Conservation (phyloP, 2,797 vertebrate genomes). For the Chloroceryle inda region DNA sequence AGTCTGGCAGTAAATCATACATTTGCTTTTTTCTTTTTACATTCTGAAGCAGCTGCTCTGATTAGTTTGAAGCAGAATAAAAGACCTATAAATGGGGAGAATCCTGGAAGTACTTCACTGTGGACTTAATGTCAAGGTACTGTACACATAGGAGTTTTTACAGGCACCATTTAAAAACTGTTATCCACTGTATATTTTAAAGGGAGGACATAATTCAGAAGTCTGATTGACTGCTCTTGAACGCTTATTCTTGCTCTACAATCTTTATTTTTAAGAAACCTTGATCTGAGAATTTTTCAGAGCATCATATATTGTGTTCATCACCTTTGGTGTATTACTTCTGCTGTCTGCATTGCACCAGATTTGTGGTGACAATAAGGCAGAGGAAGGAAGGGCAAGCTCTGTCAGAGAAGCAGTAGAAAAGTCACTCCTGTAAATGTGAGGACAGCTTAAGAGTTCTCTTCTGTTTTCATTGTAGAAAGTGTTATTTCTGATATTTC, state of each 20-base stretch:
- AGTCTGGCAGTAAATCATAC: constrained; percentile 33
- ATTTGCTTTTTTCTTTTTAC: not conserved
- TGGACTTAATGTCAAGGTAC: constrained; percentile 68
- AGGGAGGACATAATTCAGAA: constrained; percentile 47
- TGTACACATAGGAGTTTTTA: constrained; percentile 20
- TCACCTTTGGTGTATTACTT: not conserved
- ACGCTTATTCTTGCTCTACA: not conserved
- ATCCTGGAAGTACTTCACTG: constrained; percentile 46
- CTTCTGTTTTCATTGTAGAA: not conserved
- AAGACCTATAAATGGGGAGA: constrained; percentile 33
- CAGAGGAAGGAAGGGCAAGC: not conserved
- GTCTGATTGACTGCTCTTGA: constrained; percentile 42
- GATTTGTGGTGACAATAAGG: not conserved
- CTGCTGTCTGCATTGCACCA: not conserved
- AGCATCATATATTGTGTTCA: not conserved
- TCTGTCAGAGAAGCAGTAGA: not conserved
- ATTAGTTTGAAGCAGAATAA: constrained; percentile 50
- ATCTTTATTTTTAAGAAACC: constrained; percentile 28
- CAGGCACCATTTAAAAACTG: constrained; percentile 27
- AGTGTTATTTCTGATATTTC: not conserved
- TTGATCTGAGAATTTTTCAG: constrained; percentile 34
- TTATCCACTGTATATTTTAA: constrained; percentile 35
- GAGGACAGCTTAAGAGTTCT: not conserved
- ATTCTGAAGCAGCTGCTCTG: constrained; percentile 21
- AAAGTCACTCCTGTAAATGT: not conserved